Percentiles rank a stretch among this genome's conserved stretches.
Evolutionary conservation across 2,888 invertebrate genomes (phyloP).

Genomic region (Brachyopa scutellaris): DNA sequence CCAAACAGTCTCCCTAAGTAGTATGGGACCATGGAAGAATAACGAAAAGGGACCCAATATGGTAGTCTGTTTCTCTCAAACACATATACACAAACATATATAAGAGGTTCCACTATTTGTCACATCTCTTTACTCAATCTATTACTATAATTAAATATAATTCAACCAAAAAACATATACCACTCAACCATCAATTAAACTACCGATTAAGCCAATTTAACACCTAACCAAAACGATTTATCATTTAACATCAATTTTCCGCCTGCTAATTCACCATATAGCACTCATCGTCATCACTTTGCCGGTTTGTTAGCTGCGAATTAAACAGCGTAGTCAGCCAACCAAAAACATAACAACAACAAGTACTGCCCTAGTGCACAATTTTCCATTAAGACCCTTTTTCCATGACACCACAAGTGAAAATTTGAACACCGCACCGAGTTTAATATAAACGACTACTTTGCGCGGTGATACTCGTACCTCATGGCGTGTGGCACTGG

Average conservation of each 20-base stretch:
- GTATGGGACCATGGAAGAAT: too few relatives aligned
- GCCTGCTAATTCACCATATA: constrained; percentile 51
- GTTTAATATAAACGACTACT: constrained; percentile 1
- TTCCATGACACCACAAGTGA: constrained; percentile 49
- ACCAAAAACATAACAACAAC: constrained; percentile 29
- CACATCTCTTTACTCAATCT: too few relatives aligned
- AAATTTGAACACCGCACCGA: constrained; percentile 41
- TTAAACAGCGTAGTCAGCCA: constrained; percentile 51
- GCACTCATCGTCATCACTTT: constrained; percentile 27
- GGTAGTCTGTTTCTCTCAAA: too few relatives aligned
- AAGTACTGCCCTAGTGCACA: constrained; percentile 27
- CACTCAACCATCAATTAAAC: neutral
- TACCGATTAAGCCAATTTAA: constrained; percentile 19
- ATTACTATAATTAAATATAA: too few relatives aligned
- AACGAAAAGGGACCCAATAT: too few relatives aligned
- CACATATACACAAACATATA: too few relatives aligned
- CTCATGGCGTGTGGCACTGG: constrained; percentile 45
- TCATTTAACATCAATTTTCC: constrained; percentile 63
- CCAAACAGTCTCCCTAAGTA: too few relatives aligned
- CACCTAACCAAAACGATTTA: constrained; percentile 23
- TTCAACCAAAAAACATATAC: too few relatives aligned
- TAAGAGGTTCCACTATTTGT: too few relatives aligned
- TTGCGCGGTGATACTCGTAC: neutral
- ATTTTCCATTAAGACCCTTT: constrained; percentile 62
- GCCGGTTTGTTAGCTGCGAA: constrained; percentile 25